Evolutionary conservation across 2,113 vertebrate species (phyloP), one percentile per base, ranked within the genome.

Genomic region (Epinephelus cyanopodus): DNA sequence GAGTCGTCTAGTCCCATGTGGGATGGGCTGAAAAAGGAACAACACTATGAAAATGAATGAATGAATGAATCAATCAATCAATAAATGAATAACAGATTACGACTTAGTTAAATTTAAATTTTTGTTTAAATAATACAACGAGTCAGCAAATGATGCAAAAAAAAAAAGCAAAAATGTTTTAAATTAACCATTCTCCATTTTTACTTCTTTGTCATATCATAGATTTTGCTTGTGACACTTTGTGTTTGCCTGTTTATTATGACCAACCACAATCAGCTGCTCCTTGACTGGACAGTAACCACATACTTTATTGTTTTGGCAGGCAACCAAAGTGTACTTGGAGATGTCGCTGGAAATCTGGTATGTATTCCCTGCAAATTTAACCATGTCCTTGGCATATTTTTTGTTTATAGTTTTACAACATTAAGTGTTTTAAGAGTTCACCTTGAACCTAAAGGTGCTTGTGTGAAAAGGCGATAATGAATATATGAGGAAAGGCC

Each of bases 271-370:
- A 50, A 18, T 29, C 11, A n/a, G 19, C 70, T 17, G 5, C 13
- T 57, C 5, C 19, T 73, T 57, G 42, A 47, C 4, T 83, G 18
- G 14, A 0, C 57, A 71, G 15, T 83, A 85, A 87, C 53, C 27
- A 39, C 25, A 23, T 42, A 45, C 85, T 79, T 74, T 53, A 25
- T 86, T 91, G 25, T 91, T 87, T 90, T 87, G 3, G 93, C 94
- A 99, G 98, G 96, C 97, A 82, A 99, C 97, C 82, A 96, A 97
- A 92, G 95, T 99, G 76, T 94, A 94, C 93, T 90, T 99, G 89
- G 97, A 99, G 87, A 91, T 99, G 91, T 95, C 89, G 21, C 90
- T 98, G 90, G 98, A 99, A 91, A 96, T 99, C 78, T 99, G 97
- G 98, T 99, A 95, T 80, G 97, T 96, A 86, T 83, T 63, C 2